A percentile compares a stretch with the other conserved stretches of the same genome.
These are phyloP conservation scores for Crocallis elinguaria DNA, from an alignment of 2,888 invertebrate genomes.

Conservation along the genomic window DNA sequence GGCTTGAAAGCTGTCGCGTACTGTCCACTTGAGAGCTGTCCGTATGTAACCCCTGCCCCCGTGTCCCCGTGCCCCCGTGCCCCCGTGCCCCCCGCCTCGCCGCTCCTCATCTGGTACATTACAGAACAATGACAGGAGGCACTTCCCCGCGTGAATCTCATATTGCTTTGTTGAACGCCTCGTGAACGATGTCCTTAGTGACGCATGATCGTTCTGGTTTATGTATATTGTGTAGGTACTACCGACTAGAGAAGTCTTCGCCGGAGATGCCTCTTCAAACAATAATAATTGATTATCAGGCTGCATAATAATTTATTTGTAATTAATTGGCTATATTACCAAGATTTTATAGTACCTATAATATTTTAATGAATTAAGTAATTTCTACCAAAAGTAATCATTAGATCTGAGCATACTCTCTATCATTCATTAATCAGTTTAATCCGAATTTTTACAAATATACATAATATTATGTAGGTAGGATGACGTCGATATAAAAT, in stretches of 20 bases:
- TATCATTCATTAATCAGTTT: conserved; percentile 10
- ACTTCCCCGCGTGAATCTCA: not conserved
- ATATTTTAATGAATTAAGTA: too few species aligned
- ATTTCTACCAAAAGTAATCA: conserved; percentile 13
- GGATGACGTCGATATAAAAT: too few species aligned
- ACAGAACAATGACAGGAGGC: not conserved
- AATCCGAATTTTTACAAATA: conserved; percentile 10
- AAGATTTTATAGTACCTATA: too few species aligned
- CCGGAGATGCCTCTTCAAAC: conserved; percentile 14
- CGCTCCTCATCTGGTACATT: not conserved
- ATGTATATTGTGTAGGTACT: not conserved
- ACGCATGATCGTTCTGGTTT: not conserved
- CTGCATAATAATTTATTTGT: conserved; percentile 18
- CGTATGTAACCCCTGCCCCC: too few species aligned
- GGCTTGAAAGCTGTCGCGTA: too few species aligned
- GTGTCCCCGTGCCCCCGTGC: too few species aligned
- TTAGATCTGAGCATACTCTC: conserved; percentile 37
- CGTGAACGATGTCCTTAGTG: not conserved
- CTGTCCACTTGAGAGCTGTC: too few species aligned
- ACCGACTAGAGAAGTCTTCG: not conserved
- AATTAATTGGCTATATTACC: conserved; percentile 7
- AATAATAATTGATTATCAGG: conserved; percentile 5
- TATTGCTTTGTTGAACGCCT: not conserved
- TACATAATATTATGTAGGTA: not conserved
- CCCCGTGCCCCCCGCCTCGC: not conserved